These are phyloP conservation scores for Ennomos quercinarius DNA, from an alignment of 2,888 invertebrate genomes.

Conservation along the genomic window DNA sequence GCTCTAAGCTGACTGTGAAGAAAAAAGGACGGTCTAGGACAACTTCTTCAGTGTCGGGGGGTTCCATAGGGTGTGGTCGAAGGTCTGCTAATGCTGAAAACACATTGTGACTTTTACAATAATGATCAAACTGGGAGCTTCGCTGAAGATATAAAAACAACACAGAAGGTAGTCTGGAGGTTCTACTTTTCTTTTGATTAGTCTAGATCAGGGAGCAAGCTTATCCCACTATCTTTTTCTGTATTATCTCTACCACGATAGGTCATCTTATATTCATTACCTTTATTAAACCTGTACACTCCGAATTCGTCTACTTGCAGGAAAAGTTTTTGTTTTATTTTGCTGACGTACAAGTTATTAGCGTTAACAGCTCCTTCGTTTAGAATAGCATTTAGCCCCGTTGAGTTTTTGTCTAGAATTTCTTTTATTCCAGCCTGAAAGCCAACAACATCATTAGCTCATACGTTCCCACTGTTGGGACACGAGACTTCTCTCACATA, in stretches of 20 bases:
- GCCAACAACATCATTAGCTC: too few species aligned
- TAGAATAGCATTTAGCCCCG: conserved; percentile 51
- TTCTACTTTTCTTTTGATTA: too few species aligned
- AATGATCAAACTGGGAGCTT: too few species aligned
- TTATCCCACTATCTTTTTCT: too few species aligned
- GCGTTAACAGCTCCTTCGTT: conserved; percentile 31
- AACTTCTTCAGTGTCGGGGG: conserved; percentile 33
- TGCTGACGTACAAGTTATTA: conserved; percentile 52
- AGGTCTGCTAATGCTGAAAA: not conserved
- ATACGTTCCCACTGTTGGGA: too few species aligned
- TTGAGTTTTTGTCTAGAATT: conserved; percentile 49
- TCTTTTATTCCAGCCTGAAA: conserved; percentile 45
- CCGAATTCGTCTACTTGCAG: conserved; percentile 66
- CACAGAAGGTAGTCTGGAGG: too few species aligned
- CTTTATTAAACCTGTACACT: conserved; percentile 14
- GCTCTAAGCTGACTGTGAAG: conserved; percentile 52
- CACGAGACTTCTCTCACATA: too few species aligned
- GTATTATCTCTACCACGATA: too few species aligned
- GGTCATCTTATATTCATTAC: not conserved
- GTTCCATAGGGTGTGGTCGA: not conserved
- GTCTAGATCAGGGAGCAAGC: too few species aligned
- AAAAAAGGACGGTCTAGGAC: conserved; percentile 59
- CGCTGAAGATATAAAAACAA: too few species aligned
- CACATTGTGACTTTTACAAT: not conserved
- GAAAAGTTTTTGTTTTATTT: conserved; percentile 62